These are phyloP conservation scores for Bugula neritina DNA, from an alignment of 2,888 invertebrate species.

Conservation along the genomic window DNA sequence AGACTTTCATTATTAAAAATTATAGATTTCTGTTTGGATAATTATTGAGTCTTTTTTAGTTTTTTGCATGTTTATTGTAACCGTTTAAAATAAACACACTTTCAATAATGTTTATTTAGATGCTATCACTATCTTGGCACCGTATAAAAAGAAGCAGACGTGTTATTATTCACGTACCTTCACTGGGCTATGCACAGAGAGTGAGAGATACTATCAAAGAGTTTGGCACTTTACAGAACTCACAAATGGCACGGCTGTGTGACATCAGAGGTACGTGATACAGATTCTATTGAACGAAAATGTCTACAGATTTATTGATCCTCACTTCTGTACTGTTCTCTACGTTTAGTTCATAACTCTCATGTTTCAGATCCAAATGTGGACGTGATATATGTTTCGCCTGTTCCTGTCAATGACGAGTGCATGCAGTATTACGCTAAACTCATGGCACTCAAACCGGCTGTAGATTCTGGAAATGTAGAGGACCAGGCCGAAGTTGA, in stretches of 20 bases:
- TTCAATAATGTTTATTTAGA: no score
- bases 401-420: conserved; percentile 52
- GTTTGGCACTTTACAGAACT: conserved; percentile 48
- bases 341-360: no score
- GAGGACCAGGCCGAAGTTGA: conserved; percentile 45
- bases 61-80: no score
- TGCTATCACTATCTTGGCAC: conserved; percentile 39
- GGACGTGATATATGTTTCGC: conserved; percentile 52
- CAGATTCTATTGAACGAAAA: no score
- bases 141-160: conserved; percentile 43
- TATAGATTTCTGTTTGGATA: no score
- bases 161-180: conserved; percentile 51
- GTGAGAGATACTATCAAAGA: conserved; percentile 46
- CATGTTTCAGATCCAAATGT: conserved; percentile 53
- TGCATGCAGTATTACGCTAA: conserved; percentile 52
- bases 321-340: no score
- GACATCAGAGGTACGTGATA: conserved; percentile 48
- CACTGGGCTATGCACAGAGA: conserved; percentile 47
- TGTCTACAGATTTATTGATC: no score
- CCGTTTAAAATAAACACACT: no score
- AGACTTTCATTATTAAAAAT: no score
- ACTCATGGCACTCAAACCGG: conserved; percentile 47
- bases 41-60: no score
- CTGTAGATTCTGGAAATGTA: conserved; percentile 46
- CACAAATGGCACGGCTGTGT: conserved; percentile 52